Evolutionary conservation across 2,113 vertebrate genomes (phyloP).

Genomic region (Heterotilapia buettikoferi): DNA sequence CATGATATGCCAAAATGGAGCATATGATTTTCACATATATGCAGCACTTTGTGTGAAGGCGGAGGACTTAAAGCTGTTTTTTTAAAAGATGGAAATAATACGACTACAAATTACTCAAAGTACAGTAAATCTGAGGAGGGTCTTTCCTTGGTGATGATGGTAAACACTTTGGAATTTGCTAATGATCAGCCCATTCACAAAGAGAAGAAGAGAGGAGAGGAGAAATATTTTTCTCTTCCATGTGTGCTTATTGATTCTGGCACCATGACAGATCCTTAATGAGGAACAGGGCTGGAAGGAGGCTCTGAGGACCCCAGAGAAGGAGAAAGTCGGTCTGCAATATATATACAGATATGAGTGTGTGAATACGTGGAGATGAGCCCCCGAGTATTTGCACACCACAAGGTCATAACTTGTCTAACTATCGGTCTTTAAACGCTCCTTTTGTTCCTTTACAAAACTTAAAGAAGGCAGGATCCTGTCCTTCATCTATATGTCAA

Average conservation of each 20-base stretch:
- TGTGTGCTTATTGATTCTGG: constrained; percentile 73
- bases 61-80: not conserved
- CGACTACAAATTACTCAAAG: constrained; percentile 6
- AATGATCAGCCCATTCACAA: constrained; percentile 65
- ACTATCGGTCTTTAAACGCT: not conserved
- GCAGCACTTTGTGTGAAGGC: not conserved
- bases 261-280: constrained; percentile 65
- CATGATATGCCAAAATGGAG: constrained; percentile 47
- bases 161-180: constrained; percentile 68
- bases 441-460: not conserved
- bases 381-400: not conserved
- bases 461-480: not conserved
- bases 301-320: constrained; percentile 45
- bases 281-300: constrained; percentile 69
- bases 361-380: not conserved
- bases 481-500: not conserved
- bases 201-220: constrained; percentile 3
- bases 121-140: constrained; percentile 44
- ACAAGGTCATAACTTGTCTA: not conserved
- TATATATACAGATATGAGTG: constrained; percentile 2
- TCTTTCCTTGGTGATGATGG: constrained; percentile 48
- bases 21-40: constrained; percentile 50
- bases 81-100: constrained; percentile 9
- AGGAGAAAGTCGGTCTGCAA: constrained; percentile 31
- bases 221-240: constrained; percentile 32